phyloP scores from a whole-genome alignment of 37 sponge, comb jelly and placozoan species.

The Amphimedon queenslandica region DNA sequence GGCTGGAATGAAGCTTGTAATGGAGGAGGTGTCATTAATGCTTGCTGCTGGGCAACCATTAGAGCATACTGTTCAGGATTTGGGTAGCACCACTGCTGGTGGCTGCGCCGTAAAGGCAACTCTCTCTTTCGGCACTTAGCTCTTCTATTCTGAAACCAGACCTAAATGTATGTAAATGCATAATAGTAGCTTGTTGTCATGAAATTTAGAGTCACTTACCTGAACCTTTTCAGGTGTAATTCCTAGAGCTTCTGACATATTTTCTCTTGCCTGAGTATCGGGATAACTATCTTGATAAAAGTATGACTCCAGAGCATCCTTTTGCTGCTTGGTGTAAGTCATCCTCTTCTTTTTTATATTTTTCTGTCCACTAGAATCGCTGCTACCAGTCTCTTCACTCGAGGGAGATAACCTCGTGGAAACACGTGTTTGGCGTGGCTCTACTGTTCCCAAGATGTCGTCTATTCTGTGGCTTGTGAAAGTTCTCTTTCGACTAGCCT shows the following conservation, averaged over 20 bases:
- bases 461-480: no score
- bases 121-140: slow-evolving; percentile 53
- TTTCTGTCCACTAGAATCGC: neutral
- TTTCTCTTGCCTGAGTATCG: slow-evolving; percentile 25
- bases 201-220: no score
- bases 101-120: neutral
- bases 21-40: no score
- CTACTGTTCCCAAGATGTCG: no score
- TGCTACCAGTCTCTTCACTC: neutral
- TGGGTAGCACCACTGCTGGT: no score
- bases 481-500: neutral
- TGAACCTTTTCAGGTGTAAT: slow-evolving; percentile 34
- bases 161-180: slow-evolving; percentile 12
- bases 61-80: no score
- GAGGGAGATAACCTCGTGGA: neutral
- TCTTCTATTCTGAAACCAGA: slow-evolving; percentile 77
- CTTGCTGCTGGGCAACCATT: no score
- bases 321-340: slow-evolving; percentile 30
- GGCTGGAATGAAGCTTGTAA: no score
- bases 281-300: slow-evolving; percentile 33
- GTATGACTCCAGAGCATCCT: slow-evolving; percentile 17
- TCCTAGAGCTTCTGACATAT: slow-evolving; percentile 10
- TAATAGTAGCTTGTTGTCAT: no score
- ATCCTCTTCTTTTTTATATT: slow-evolving; percentile 32
- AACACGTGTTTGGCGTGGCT: no score